A percentile compares a stretch with the other conserved stretches of the same genome.
Evolutionary conservation across 2,113 vertebrate genomes (phyloP).

Genomic region (Pygoscelis adeliae): DNA sequence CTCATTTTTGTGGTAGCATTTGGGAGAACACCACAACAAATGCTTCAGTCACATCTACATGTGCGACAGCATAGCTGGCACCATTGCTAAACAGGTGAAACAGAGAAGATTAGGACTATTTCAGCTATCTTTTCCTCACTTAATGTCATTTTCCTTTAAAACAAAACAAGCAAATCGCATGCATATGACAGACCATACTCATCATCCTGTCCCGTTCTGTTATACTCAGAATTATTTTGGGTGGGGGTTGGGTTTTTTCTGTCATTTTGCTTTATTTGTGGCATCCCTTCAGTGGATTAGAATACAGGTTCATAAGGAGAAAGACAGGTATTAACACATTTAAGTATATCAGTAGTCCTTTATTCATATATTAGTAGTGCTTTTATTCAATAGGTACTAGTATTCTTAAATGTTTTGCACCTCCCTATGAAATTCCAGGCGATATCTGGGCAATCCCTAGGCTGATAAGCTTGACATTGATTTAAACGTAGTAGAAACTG

Average conservation of each 20-base stretch:
- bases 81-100: not conserved
- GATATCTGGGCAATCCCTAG: not conserved
- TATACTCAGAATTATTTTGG: not conserved
- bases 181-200: not conserved
- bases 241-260: not conserved
- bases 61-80: not conserved
- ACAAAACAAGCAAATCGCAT: not conserved
- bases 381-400: not conserved
- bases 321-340: not conserved
- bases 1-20: not conserved
- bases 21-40: not conserved
- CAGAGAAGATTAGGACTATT: not conserved
- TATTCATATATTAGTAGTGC: not conserved
- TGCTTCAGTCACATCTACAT: not conserved
- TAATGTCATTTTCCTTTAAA: not conserved
- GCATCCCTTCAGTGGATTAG: not conserved
- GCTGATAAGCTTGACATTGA: not conserved
- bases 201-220: not conserved
- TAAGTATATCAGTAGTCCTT: not conserved
- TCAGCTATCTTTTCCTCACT: not conserved
- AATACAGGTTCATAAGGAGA: not conserved
- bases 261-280: not conserved
- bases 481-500: not conserved
- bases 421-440: not conserved
- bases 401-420: not conserved